Base-by-base conservation (phyloP, 2,888 invertebrate genomes). In the Phorcus lineatus region DNA sequence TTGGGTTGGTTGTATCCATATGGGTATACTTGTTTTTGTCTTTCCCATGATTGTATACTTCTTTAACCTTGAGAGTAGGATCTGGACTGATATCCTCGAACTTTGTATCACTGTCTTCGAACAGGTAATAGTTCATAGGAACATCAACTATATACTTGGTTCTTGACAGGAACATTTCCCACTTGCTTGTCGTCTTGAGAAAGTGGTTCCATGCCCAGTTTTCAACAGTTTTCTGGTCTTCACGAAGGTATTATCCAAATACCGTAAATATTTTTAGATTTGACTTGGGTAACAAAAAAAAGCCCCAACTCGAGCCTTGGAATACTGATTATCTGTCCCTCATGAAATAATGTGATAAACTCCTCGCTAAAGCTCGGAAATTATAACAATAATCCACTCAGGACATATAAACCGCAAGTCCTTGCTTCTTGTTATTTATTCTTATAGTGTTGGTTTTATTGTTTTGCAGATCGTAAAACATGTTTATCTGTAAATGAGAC, bases 121-220 rank as follows among this genome's bases (percentile, higher is more conserved):
- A 82, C 19, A 79, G 82, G 53, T 81, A 84, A 28, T 74, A 84
- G 80, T 84, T 83, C 80, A 83, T 81, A 6, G 84, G 84, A 7
- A 84, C 84, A 11, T 83, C 82, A 11, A 84, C 53, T 11, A 74
- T 36, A 77, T 66, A 84, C 52, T 82, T 70, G 6, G 28, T 77
- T 7, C 84, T 80, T 7, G 82, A 31, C 54, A 84, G 24, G 66
- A 80, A 84, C 22, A 70, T 16, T 36, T 77, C 47, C 16, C 40
- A 31, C 2, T 52, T 19, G 7, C n/a, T 19, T 11, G 19, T 28
- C 40, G 19, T 24, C 9, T 57, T 31, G n/a, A n/a, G 22, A 62
- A 80, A 81, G 0, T 22, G 16, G 11, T 80, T 52, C 84, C 82
- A 82, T 17, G 77, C 80, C 47, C 78, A 57, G 24, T 84, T 80